These are phyloP conservation scores for Arbacia lixula DNA, from an alignment of 53 echinoderm and acorn worm genomes.

Conservation along the genomic window DNA sequence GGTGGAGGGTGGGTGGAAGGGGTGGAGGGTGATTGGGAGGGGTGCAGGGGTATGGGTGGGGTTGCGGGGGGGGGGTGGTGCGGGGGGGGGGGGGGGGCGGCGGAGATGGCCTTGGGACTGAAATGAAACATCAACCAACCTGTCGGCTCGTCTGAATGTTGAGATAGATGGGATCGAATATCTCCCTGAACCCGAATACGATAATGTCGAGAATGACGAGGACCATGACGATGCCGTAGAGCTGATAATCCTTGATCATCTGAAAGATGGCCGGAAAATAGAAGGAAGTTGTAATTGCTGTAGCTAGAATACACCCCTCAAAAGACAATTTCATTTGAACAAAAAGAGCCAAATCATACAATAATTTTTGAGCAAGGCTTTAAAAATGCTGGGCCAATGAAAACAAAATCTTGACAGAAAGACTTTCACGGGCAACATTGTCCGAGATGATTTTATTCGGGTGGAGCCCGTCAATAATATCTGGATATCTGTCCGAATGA, in stretches of 20 bases:
- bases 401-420: no score
- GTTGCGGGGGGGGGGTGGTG: no score
- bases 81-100: not conserved
- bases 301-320: not conserved
- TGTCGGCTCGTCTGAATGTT: constrained; percentile 39
- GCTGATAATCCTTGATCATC: constrained; percentile 85
- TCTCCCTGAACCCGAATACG: constrained; percentile 76
- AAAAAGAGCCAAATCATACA: not conserved
- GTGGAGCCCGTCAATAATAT: no score
- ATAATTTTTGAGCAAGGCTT: no score
- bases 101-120: no score
- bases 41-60: no score
- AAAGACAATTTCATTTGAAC: not conserved
- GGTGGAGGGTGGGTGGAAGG: not conserved
- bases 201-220: constrained; percentile 69
- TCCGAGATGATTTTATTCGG: no score
- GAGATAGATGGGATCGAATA: constrained; percentile 45
- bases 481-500: no score
- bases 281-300: not conserved
- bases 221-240: constrained; percentile 81
- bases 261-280: not conserved
- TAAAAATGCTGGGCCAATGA: no score
- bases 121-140: not conserved
- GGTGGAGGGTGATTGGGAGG: not conserved
- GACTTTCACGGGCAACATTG: no score